Percentiles rank a stretch among this genome's conserved stretches.
Conservation (phyloP, 2,888 invertebrate species). For the Phragmatobia fuliginosa region DNA sequence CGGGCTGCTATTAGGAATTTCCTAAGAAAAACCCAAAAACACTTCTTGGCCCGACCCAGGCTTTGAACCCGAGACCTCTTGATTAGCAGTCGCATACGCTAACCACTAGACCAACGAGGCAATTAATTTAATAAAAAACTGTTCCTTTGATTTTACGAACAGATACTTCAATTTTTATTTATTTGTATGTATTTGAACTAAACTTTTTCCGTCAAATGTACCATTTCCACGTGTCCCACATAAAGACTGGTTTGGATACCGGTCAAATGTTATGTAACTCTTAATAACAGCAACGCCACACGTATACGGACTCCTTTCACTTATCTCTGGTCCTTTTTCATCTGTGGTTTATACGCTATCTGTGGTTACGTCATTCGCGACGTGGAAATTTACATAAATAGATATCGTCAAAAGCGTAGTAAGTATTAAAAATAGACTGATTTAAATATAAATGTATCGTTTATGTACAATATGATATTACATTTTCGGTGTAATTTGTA, state of each 20-base stretch:
- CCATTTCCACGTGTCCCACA: slow-evolving; percentile 47
- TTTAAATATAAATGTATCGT: background rate
- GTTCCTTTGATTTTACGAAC: no score
- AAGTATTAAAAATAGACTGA: background rate
- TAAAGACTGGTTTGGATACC: slow-evolving; percentile 49
- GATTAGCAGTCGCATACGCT: no score
- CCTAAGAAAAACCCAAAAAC: no score
- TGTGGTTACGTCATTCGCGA: slow-evolving; percentile 38
- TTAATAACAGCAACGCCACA: slow-evolving; percentile 51
- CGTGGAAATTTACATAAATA: background rate
- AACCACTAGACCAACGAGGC: no score
- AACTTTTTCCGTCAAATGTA: slow-evolving; percentile 32
- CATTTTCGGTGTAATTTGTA: background rate
- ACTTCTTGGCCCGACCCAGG: no score
- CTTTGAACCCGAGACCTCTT: no score
- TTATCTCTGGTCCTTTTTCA: slow-evolving; percentile 66
- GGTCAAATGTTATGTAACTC: slow-evolving; percentile 58
- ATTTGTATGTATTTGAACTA: slow-evolving; percentile 1
- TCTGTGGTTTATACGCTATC: slow-evolving; percentile 56
- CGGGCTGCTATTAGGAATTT: no score
- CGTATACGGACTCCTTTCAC: slow-evolving; percentile 65
- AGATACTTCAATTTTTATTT: no score
- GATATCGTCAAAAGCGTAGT: background rate
- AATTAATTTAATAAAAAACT: no score
- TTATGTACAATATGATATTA: background rate